A percentile compares a stretch with the other conserved stretches of the same genome.
phyloP scores from a whole-genome alignment of 1,140 invertebrate species.

The Lasaia peninsularis region DNA sequence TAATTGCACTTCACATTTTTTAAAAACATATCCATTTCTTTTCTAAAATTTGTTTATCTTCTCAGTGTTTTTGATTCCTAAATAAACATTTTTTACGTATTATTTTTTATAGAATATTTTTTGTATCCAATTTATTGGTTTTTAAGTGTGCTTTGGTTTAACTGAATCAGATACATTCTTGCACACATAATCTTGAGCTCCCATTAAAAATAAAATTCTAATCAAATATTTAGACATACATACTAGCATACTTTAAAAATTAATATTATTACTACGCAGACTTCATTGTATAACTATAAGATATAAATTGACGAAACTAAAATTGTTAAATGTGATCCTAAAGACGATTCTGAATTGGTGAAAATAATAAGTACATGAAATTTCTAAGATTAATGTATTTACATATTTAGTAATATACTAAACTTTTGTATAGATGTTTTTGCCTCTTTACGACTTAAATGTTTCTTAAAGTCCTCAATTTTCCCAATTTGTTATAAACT shows the following conservation, averaged over 20 bases:
- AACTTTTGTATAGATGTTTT: constrained; percentile 57
- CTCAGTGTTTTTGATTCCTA: too few relatives aligned
- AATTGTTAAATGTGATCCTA: constrained; percentile 35
- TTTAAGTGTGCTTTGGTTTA: neutral
- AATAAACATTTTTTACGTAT: too few relatives aligned
- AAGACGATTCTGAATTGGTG: constrained; percentile 27
- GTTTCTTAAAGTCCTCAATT: too few relatives aligned
- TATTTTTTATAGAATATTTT: too few relatives aligned
- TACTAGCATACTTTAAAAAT: constrained; percentile 60
- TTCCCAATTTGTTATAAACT: too few relatives aligned
- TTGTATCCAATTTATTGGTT: too few relatives aligned
- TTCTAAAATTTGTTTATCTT: too few relatives aligned
- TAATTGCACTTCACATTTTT: too few relatives aligned
- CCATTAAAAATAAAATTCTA: constrained; percentile 11
- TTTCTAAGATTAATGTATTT: constrained; percentile 42
- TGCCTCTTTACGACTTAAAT: constrained; percentile 42
- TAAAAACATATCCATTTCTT: too few relatives aligned
- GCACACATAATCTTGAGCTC: neutral
- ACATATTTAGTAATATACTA: constrained; percentile 75
- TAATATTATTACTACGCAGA: constrained; percentile 60
- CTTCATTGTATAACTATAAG: constrained; percentile 52
- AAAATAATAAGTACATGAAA: constrained; percentile 35
- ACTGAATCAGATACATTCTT: neutral
- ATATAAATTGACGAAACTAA: constrained; percentile 66
- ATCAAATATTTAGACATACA: constrained; percentile 34